phyloP scores from a whole-genome alignment of 1,140 invertebrate genomes.

The Atta cephalotes region DNA sequence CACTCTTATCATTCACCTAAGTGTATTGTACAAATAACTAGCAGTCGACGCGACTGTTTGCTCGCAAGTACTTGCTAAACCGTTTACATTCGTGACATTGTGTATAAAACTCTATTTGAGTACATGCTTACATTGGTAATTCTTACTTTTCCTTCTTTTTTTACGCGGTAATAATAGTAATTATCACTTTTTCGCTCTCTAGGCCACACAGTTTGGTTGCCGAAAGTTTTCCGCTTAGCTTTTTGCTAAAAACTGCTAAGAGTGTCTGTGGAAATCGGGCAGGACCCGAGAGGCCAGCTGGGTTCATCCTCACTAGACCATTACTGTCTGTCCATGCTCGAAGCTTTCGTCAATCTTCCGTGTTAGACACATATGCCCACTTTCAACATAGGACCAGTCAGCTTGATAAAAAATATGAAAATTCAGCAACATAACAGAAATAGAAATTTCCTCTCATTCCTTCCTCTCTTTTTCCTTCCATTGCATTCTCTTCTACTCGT shows the following conservation, averaged over 20 bases:
- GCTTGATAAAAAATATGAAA: slow-evolving; percentile 64
- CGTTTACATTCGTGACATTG: slow-evolving; percentile 85
- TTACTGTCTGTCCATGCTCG: slow-evolving; percentile 75
- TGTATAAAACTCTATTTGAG: slow-evolving; percentile 87
- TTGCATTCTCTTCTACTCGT: slow-evolving; percentile 31
- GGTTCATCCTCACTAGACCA: slow-evolving; percentile 86
- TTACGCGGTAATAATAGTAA: slow-evolving; percentile 84
- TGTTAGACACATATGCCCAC: slow-evolving; percentile 60
- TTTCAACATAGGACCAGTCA: slow-evolving; percentile 69
- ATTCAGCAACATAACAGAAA: slow-evolving; percentile 70
- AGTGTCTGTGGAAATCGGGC: slow-evolving; percentile 81
- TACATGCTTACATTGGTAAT: slow-evolving; percentile 86
- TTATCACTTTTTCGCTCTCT: slow-evolving; percentile 86
- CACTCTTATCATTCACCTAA: slow-evolving; percentile 85
- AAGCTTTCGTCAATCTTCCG: slow-evolving; percentile 72
- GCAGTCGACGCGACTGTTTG: slow-evolving; percentile 83
- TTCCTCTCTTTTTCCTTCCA: slow-evolving; percentile 35
- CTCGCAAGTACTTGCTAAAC: slow-evolving; percentile 83
- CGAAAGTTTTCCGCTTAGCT: slow-evolving; percentile 79
- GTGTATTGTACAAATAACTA: slow-evolving; percentile 87
- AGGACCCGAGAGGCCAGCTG: slow-evolving; percentile 85
- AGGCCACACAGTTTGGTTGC: slow-evolving; percentile 85
- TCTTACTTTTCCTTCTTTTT: slow-evolving; percentile 74
- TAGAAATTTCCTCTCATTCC: slow-evolving; percentile 46
- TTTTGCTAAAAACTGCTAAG: slow-evolving; percentile 76